Evolutionary conservation across 2,797 vertebrate species (phyloP), one percentile per base, ranked within the genome.

Genomic region (Diplodus sargus): DNA sequence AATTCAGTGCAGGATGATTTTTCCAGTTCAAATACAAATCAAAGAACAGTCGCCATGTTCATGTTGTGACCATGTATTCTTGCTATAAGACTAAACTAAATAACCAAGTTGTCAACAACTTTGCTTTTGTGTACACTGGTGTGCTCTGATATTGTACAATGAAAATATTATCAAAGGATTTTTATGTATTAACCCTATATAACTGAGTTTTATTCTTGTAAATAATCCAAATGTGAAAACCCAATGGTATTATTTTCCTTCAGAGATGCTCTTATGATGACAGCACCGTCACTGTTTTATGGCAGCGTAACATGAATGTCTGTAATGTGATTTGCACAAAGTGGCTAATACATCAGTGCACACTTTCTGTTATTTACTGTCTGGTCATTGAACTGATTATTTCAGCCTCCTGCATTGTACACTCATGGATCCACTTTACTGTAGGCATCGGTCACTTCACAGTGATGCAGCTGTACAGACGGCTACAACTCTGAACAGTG

Each of bases 301-400:
- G 85, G 86, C 89, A 90, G 90, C 84, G 5, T 89, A 81, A 88
- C 74, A 88, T 90, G 85, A 90, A 89, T 92, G 89, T 92, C 77
- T 93, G 90, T 87, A 85, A 85, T 72, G 92, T 91, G 84, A 89
- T 88, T 91, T 88, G 90, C 90, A 93, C 90, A 89, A 85, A 76
- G 79, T 91, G 87, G 59, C 77, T 76, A 89, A 89, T 91, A 89
- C 87, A 90, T 76, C 66, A 74, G 76, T 87, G 81, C 84, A 83
- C 75, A 77, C 73, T 85, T 85, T 85, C 83, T 82, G 77, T 71
- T 84, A 76, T 64, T 43, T 34, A 30, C 43, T 64, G 66, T 65
- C 67, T 76, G 70, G 61, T 85, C 42, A 63, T 85, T 85, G 30
- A 79, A 70, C 45, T 58, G 1, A 62, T 76, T 39, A 39, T 70